Evolutionary conservation across 2,888 invertebrate genomes (phyloP), one percentile per base, ranked within the genome.

Genomic region (Portevinia maculata): DNA sequence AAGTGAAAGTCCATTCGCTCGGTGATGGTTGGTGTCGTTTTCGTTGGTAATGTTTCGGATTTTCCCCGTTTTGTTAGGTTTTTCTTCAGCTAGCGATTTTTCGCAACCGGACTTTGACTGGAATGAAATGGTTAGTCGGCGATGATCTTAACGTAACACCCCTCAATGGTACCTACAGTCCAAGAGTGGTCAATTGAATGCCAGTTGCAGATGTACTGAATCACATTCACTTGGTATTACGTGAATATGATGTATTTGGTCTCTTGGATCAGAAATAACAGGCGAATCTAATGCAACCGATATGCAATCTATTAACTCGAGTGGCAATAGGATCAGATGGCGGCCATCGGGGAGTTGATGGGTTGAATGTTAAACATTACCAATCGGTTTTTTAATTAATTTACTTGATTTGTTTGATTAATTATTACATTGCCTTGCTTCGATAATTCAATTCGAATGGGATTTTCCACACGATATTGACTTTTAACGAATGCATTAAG

Each of bases 171-270:
- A 39, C n/a, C n/a, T n/a, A n/a, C 37, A 55, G 37, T 55, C 15
- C n/a, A 13, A 28, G n/a, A 59, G 52, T 60, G 46, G 53, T 15
- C 73, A 52, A 37, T 44, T 55, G 46, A 46, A 59, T 70, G 59
- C 70, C 55, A 37, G 62, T 55, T 73, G 73, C 62, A 73, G 62
- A 73, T 44, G 73, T 55, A 67, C 55, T 21, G 44, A 19, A 37
- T 53, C 53, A 32, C 71, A 62, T 73, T 73, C 73, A 62, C 64
- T 46, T 55, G 46, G 55, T 30, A 39, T 55, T 73, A 55, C 64
- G 62, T 64, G 50, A 59, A 19, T 24, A 24, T 24, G 5, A 24
- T 17, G 11, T 32, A 21, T 34, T 48, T 39, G 41, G 30, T 41
- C 50, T 41, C 52, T 44, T 55, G 9, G 30, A 50, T 32, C 48